Evolutionary conservation across 2,797 vertebrate species (phyloP).

Genomic region (Cynopterus sphinx): DNA sequence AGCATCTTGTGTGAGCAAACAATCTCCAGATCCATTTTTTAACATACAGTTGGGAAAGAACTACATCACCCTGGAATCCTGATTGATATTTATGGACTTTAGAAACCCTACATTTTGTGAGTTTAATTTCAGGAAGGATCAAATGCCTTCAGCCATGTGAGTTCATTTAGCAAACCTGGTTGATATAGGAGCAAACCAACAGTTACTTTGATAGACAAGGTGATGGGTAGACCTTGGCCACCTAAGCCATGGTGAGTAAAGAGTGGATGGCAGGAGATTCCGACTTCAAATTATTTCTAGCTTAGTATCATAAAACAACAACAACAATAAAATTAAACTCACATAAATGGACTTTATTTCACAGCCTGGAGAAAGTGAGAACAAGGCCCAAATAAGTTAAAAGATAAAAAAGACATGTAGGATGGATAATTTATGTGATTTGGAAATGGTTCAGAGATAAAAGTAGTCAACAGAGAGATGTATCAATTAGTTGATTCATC

Average conservation of each 20-base stretch:
- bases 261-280: neutral
- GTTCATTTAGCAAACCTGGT: neutral
- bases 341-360: constrained; percentile 33
- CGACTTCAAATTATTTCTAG: constrained; percentile 17
- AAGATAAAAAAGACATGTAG: constrained; percentile 21
- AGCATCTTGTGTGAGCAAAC: neutral
- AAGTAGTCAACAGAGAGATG: constrained; percentile 32
- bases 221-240: neutral
- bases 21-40: neutral
- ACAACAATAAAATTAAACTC: neutral
- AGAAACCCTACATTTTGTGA: constrained; percentile 14
- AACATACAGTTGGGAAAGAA: neutral
- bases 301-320: neutral
- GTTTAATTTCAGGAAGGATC: constrained; percentile 31
- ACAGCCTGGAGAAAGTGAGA: constrained; percentile 30
- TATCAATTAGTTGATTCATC: neutral
- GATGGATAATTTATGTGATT: constrained; percentile 45
- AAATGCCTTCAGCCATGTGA: neutral
- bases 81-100: neutral
- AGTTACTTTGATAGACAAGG: neutral
- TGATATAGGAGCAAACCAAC: neutral
- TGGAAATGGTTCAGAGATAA: neutral
- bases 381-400: constrained; percentile 32
- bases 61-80: neutral
- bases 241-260: neutral